Conservation (phyloP, 2,888 invertebrate genomes). For the Nephrotoma flavescens region DNA sequence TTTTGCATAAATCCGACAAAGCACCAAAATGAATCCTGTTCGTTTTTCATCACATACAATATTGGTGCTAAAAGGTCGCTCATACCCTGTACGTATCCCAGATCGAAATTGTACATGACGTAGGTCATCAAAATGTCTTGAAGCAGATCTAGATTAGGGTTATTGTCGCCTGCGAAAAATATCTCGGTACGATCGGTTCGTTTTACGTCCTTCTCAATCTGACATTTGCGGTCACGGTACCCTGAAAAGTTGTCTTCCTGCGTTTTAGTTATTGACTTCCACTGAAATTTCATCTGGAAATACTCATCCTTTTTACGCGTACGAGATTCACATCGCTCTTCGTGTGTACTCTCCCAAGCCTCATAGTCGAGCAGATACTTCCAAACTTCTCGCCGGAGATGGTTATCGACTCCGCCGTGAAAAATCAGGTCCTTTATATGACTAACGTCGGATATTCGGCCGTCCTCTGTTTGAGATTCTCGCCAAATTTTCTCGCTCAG, state of each 20-base stretch:
- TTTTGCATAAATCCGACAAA: slow-evolving; percentile 96
- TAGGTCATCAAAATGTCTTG: slow-evolving; percentile 96
- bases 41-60: slow-evolving; percentile 73
- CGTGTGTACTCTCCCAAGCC: slow-evolving; percentile 65
- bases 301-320: slow-evolving; percentile 72
- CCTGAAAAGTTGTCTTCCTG: slow-evolving; percentile 83
- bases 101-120: slow-evolving; percentile 96
- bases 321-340: slow-evolving; percentile 51
- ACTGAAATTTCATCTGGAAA: slow-evolving; percentile 90
- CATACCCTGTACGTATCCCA: slow-evolving; percentile 96
- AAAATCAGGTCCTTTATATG: slow-evolving; percentile 45
- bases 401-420: not conserved
- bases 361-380: slow-evolving; percentile 84
- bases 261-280: slow-evolving; percentile 74
- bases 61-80: slow-evolving; percentile 92
- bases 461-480: slow-evolving; percentile 62
- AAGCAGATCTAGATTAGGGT: slow-evolving; percentile 69
- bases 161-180: slow-evolving; percentile 88
- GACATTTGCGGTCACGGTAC: slow-evolving; percentile 77
- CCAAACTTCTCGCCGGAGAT: slow-evolving; percentile 73
- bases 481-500: slow-evolving; percentile 70
- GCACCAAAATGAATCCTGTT: slow-evolving; percentile 97
- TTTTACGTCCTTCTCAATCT: slow-evolving; percentile 96
- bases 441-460: slow-evolving; percentile 62
- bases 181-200: slow-evolving; percentile 84